Base-by-base conservation (phyloP, 2,888 invertebrate species). In the Panzeria rudis region DNA sequence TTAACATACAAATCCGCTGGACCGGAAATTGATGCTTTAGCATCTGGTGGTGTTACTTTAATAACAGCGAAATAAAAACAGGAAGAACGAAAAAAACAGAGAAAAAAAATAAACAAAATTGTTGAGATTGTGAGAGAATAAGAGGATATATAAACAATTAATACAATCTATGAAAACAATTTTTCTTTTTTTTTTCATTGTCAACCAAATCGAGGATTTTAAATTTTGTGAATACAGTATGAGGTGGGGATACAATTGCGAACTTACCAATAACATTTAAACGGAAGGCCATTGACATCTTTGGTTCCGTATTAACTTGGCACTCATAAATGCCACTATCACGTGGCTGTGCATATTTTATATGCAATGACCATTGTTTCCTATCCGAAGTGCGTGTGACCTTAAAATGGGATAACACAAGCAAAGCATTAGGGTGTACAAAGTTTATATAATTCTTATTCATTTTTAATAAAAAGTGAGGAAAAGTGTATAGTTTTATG, bases 271-370 rank as follows among this genome's bases (percentile, higher is more conserved):
- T 81, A 44, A 86, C 84, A 77, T 86, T 86, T 41, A 87, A 73
- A 25, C 80, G 86, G 81, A 83, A 87, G 50, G 87, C 97, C 90
- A 97, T 94, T 75, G 96, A 97, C 95, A 97, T 97, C 94, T 97
- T 97, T 87, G 97, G 97, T 92, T 97, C 97, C 8, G 97, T 97
- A 92, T 94, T 94, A 91, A 94, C 94, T 92, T 94, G 94, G 90
- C 94, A 94, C 91, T 94, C 94, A 92, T 94, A 94, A 89, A 93
- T 93, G 81, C 97, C 97, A 15, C 96, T 95, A 93, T 97, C 97
- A 89, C 97, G 94, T 90, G 96, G 94, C 93, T 97, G 97, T 23
- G 97, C 96, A 91, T 96, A 97, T 93, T 97, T 97, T 92, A 97
- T 96, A 93, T 97, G 97, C 85, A 97, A 93, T 87, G 97, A 97